Base-by-base conservation (phyloP, 2,797 vertebrate species). In the Benthosema pterotum region DNA sequence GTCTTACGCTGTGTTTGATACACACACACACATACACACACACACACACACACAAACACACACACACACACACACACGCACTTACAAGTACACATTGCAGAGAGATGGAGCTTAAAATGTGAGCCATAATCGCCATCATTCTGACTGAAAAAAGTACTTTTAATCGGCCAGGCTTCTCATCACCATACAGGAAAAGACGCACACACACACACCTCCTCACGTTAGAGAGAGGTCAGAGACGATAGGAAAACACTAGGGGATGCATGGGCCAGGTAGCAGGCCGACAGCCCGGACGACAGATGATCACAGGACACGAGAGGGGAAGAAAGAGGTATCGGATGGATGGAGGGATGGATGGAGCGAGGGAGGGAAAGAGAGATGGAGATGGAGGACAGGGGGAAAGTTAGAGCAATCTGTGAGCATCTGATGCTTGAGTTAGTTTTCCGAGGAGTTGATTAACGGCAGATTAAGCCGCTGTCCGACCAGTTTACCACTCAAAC, bases 401-500 rank as follows among this genome's bases (percentile, higher is more conserved):
- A 69, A 81, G 67, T 75, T 65, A 66, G 68, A 93, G 92, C 92
- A 94, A 94, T 93, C 93, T 94, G 82, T 88, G 87, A 38, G 89
- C 77, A 90, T 92, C 89, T 93, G 92, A 95, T 90, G 94, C 94
- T 94, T 95, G 92, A 93, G 92, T 93, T 93, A 91, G 86, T 94
- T 95, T 95, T 94, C 93, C 90, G 88, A 88, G 90, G 92, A 91
- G 83, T 82, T 95, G 94, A 95, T 96, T 94, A 94, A 88, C 85
- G 87, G 72, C 87, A 92, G 93, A 93, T 93, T 94, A 94, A 91
- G 88, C 86, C 77, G 71, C 90, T 88, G 88, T 89, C 92, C 84
- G 57, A 82, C 67, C 86, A 78, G 83, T 91, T 94, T 93, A 94
- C 76, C 65, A 75, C 74, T 78, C 80, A 92, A 83, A 83, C 75